Evolutionary conservation across 2,797 vertebrate species (phyloP).

Genomic region (Coccyzus lansbergi): DNA sequence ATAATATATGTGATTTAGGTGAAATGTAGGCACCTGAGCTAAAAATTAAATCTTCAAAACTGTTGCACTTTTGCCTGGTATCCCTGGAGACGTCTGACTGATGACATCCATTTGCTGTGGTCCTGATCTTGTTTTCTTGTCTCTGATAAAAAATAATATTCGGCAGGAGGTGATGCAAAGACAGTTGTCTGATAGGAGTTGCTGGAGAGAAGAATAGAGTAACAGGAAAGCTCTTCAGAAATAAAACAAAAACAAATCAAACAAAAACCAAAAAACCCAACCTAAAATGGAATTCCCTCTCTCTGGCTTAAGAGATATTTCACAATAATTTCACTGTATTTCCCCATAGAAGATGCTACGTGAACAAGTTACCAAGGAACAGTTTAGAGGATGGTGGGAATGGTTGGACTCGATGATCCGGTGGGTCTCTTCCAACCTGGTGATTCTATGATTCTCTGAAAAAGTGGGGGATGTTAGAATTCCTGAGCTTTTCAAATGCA

Average conservation of each 20-base stretch:
- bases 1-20: rapidly evolving
- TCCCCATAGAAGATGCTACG: not conserved
- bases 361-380: not conserved
- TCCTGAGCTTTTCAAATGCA: not conserved
- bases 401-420: no score
- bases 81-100: not conserved
- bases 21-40: not conserved
- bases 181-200: not conserved
- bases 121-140: not conserved
- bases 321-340: not conserved
- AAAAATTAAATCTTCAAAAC: not conserved
- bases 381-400: no score
- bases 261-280: not conserved
- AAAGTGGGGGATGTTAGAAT: not conserved
- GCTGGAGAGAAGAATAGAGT: not conserved
- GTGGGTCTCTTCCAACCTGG: no score
- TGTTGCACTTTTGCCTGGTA: not conserved
- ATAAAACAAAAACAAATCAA: not conserved
- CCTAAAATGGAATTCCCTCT: not conserved
- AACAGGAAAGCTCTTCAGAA: not conserved
- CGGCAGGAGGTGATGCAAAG: not conserved
- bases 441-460: no score
- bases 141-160: not conserved
- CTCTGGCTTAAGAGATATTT: not conserved
- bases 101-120: not conserved